Conservation (phyloP, 92 coral and sea anemone species). For the Micromussa lordhowensis region DNA sequence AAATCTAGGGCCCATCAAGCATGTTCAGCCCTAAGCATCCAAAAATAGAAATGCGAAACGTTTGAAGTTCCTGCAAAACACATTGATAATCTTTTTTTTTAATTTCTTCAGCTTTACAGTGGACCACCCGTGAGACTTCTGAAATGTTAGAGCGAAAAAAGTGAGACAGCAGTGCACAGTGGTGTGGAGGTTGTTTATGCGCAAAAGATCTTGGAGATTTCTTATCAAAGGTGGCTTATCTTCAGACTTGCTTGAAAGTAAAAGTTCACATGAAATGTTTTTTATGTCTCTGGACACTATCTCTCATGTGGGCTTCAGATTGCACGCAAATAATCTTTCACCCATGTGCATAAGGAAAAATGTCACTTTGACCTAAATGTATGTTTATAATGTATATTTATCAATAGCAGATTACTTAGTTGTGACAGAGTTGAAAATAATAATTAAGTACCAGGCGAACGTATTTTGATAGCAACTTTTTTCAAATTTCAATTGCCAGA, state of each 20-base stretch:
- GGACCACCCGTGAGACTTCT: conserved; percentile 46
- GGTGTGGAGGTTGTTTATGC: neutral
- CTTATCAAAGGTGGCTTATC: neutral
- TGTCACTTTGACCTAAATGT: neutral
- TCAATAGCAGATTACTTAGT: too few relatives aligned
- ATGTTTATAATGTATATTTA: too few relatives aligned
- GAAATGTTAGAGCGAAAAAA: conserved; percentile 7
- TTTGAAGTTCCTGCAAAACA: neutral
- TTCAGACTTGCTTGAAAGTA: neutral
- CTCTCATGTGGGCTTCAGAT: neutral
- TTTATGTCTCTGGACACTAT: neutral
- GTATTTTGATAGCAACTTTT: too few relatives aligned
- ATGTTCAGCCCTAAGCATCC: too few relatives aligned
- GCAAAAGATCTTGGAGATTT: too few relatives aligned
- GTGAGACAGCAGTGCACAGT: neutral
- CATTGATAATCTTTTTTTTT: neutral
- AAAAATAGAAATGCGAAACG: too few relatives aligned
- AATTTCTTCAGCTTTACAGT: conserved; percentile 41
- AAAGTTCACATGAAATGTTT: too few relatives aligned
- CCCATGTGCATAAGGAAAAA: neutral
- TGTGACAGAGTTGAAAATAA: too few relatives aligned
- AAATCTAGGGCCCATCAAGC: too few relatives aligned
- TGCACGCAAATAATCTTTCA: neutral
- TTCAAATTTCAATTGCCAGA: too few relatives aligned
- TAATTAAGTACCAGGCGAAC: too few relatives aligned